Conservation (phyloP, 2,113 vertebrate species). For the Alethe castanea region DNA sequence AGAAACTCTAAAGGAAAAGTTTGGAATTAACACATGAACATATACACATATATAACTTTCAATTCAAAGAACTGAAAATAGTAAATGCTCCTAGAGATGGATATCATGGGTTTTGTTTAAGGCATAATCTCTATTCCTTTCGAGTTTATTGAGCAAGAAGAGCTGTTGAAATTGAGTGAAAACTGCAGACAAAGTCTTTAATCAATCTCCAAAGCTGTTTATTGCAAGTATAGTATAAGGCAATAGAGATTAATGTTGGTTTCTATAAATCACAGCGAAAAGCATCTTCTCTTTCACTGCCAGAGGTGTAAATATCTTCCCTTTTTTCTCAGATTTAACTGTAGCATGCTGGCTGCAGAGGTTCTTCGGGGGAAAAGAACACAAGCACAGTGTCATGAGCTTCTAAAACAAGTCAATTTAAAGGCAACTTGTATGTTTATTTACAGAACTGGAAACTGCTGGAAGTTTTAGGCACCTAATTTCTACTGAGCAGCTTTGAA, state of each 20-base stretch:
- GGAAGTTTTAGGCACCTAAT: background rate
- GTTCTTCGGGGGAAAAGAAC: background rate
- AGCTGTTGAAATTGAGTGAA: conserved; percentile 61
- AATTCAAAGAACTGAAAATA: conserved; percentile 6
- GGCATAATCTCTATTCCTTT: conserved; percentile 53
- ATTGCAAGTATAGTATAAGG: conserved; percentile 36
- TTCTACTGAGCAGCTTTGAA: background rate
- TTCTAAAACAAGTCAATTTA: background rate
- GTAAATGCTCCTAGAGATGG: conserved; percentile 4
- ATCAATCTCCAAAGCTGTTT: conserved; percentile 62
- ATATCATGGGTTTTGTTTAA: conserved; percentile 45
- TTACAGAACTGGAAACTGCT: background rate
- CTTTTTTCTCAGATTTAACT: conserved; percentile 10
- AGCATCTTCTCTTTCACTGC: conserved; percentile 27
- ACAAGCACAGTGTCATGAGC: background rate
- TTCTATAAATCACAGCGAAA: conserved; percentile 58
- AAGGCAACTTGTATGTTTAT: background rate
- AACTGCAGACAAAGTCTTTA: conserved; percentile 47
- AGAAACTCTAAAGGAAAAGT: background rate
- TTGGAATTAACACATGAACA: background rate
- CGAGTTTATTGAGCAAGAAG: conserved; percentile 56
- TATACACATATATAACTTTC: background rate
- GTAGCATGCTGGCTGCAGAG: background rate
- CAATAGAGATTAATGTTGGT: conserved; percentile 47
- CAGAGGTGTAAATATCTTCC: conserved; percentile 37